Evolutionary conservation across 2,797 vertebrate genomes (phyloP).

Genomic region (Pterois miles): DNA sequence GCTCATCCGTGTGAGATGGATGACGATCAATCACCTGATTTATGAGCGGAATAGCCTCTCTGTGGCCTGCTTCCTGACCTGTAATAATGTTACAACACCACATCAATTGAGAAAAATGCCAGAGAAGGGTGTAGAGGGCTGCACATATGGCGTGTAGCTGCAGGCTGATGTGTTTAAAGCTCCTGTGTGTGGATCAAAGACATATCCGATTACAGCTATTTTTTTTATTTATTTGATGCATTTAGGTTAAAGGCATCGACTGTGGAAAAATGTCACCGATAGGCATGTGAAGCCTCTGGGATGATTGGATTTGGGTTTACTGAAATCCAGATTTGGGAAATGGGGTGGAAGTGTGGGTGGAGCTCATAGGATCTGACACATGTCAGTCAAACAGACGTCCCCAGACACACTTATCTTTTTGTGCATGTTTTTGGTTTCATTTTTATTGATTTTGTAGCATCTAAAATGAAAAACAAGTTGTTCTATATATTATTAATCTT

Average conservation of each 20-base stretch:
- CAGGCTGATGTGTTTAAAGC: conserved; percentile 22
- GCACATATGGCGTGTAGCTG: neutral
- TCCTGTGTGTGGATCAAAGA: conserved; percentile 3
- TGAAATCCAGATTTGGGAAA: conserved; percentile 57
- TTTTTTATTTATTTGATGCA: conserved; percentile 7
- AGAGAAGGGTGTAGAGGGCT: neutral
- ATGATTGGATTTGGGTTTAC: conserved; percentile 50
- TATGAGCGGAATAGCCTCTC: conserved; percentile 48
- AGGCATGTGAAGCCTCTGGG: neutral
- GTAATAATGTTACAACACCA: conserved; percentile 62
- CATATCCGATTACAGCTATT: conserved; percentile 3
- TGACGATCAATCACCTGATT: conserved; percentile 70
- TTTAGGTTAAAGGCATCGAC: neutral
- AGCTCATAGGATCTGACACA: conserved; percentile 7
- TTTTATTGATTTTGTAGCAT: neutral
- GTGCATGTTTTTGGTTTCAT: neutral
- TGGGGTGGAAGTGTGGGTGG: conserved; percentile 26
- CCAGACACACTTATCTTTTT: neutral
- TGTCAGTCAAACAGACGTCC: conserved; percentile 30
- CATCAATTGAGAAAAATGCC: conserved; percentile 45
- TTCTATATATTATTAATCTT: too few species aligned
- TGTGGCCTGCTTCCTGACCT: conserved; percentile 57
- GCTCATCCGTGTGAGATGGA: conserved; percentile 37
- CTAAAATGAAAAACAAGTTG: too few species aligned
- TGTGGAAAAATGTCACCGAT: neutral